Base-by-base conservation (phyloP, 1,140 invertebrate genomes). In the Platyscapa corneri region DNA sequence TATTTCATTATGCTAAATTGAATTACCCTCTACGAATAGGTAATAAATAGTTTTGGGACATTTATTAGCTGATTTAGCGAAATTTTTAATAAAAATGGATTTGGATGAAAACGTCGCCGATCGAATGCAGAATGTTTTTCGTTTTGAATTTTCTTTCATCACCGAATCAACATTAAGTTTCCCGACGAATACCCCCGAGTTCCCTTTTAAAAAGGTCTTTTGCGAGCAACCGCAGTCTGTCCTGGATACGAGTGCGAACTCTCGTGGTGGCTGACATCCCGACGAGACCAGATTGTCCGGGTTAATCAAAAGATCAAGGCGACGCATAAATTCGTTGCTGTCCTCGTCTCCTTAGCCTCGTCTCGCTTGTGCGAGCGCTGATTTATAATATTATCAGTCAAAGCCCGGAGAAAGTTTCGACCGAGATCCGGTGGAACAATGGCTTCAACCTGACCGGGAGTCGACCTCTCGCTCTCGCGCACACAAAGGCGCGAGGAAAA, bases 381-480 rank as follows among this genome's bases (percentile, higher is more conserved):
- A 72, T 75, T 49, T 75, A 75, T 75, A 75, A 75, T 23, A 49
- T 75, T 49, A 46, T 75, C 49, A 75, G 39, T 27, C 23, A 49
- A n/a, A 75, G 34, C n/a, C n/a, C 23, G 18, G 14, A 20, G 14
- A 65, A 65, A 65, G 3, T n/a, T n/a, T n/a, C n/a, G n/a, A n/a
- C n/a, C n/a, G n/a, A n/a, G n/a, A n/a, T 3, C 46, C 46, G 32
- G n/a, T n/a, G 0, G 49, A n/a, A 60, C 34, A 82, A 65, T 64
- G 16, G 32, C 3, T 46, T 46, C 70, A 14, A 65, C 56, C 34
- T 30, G 32, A 56, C n/a, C 39, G 39, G 34, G 8, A 72, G 34
- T 72, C 67, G 30, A 67, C 65, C 65, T n/a, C n/a, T n/a, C 49
- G 16, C 49, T 18, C 34, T 42, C 30, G 27, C n/a, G 16, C 60